Conservation (phyloP, 92 coral and sea anemone genomes). For the Virgularia gustaviana region DNA sequence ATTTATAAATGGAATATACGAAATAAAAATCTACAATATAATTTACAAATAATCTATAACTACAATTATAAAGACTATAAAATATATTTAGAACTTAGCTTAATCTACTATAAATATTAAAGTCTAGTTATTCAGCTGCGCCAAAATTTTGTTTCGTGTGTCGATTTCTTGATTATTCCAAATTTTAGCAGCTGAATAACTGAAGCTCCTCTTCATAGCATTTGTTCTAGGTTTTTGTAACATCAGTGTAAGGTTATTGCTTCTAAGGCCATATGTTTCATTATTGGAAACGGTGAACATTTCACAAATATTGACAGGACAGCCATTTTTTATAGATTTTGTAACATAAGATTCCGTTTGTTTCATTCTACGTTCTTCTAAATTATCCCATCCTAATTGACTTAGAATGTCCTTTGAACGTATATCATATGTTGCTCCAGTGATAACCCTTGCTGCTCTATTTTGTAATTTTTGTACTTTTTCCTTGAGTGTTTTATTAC, state of each 20-base stretch:
- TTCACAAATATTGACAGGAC: background rate
- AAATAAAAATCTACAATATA: no score
- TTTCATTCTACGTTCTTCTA: slow-evolving; percentile 4
- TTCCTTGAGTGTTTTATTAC: slow-evolving; percentile 7
- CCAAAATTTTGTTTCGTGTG: background rate
- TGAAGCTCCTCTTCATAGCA: slow-evolving; percentile 23
- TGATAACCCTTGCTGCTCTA: slow-evolving; percentile 15
- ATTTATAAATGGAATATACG: no score
- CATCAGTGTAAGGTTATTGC: background rate
- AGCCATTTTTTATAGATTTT: background rate
- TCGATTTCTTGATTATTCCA: slow-evolving; percentile 5
- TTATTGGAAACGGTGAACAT: background rate
- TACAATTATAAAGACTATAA: no score
- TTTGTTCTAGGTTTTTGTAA: slow-evolving; percentile 12
- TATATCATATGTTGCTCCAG: slow-evolving; percentile 15
- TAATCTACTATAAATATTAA: no score
- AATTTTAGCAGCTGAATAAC: slow-evolving; percentile 5
- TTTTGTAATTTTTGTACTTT: slow-evolving; percentile 28
- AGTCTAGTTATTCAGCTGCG: no score
- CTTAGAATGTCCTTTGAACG: slow-evolving; percentile 4
- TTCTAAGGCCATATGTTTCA: background rate
- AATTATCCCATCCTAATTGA: slow-evolving; percentile 5
- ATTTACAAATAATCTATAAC: no score
- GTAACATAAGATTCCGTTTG: background rate
- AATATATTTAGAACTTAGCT: no score